phyloP scores from a whole-genome alignment of 2,888 invertebrate species.

The Sympetrum striolatum region DNA sequence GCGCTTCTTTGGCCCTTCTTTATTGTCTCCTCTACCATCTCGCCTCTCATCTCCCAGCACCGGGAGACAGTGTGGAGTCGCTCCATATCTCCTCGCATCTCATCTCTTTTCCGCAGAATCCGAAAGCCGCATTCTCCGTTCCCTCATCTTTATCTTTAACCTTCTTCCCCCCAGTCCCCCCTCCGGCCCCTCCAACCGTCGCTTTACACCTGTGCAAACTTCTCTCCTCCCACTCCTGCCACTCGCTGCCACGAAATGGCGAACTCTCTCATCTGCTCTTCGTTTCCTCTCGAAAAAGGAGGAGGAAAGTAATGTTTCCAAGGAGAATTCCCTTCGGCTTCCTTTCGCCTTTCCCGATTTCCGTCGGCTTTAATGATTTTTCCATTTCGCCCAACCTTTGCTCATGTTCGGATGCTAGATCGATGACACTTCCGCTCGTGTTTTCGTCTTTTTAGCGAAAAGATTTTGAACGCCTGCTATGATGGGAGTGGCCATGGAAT shows the following conservation, averaged over 20 bases:
- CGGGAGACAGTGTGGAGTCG: background rate
- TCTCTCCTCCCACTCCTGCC: background rate
- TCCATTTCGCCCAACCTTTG: too few species aligned
- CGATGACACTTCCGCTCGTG: too few species aligned
- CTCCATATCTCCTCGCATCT: background rate
- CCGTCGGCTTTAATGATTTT: too few species aligned
- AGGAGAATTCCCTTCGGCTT: background rate
- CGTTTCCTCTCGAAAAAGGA: background rate
- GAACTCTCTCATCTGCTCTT: background rate
- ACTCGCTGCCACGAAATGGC: background rate
- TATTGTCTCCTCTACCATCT: background rate
- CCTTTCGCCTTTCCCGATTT: background rate
- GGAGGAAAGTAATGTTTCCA: too few species aligned
- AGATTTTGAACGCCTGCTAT: too few species aligned
- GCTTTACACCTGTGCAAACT: background rate
- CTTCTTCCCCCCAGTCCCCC: background rate
- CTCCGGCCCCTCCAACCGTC: background rate
- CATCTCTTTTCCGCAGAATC: background rate
- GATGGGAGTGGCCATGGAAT: too few species aligned
- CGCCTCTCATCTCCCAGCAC: background rate
- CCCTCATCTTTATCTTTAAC: background rate
- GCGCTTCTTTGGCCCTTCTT: background rate
- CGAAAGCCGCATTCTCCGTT: background rate
- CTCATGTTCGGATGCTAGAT: too few species aligned
- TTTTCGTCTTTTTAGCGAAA: too few species aligned